Evolutionary conservation across 2,888 invertebrate genomes (phyloP), one percentile per base, ranked within the genome.

Genomic region (Cristatella mucedo): DNA sequence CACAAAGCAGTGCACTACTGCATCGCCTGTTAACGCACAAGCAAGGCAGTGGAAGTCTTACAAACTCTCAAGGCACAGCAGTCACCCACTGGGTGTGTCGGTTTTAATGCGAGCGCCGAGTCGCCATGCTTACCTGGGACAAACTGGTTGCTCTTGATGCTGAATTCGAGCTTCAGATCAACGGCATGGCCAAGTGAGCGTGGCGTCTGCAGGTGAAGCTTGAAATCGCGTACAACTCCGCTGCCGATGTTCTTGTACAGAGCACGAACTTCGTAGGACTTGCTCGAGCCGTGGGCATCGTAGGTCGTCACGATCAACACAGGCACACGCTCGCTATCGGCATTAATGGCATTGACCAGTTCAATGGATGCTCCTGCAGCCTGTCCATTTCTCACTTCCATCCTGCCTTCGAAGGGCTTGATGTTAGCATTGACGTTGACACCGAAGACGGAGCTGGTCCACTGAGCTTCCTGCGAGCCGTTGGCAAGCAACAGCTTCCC

Each of bases 141-240:
- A 22, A 36, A 6, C 15, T 36, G 36, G 36, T 6, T 22, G 36
- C 36, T 36, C 36, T 36, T 22, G 26, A 29, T 36, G 15, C 36
- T 21, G 36, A 36, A 36, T 24, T 36, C 36, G n/a, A 36, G 18
- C 24, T 36, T n/a, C 24, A 36, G 18, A 4, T 36, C 18, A 5
- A 21, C 4, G 6, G 5, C 5, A 36, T 20, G 4, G 6, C 4
- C 19, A 13, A n/a, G n/a, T 22, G 16, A 15, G 4, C 36, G 21
- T 22, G 36, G 36, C 5, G 24, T 29, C 22, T 36, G 22, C 36
- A 36, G 22, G 36, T 36, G 36, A 22, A 36, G 24, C 36, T 36
- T 36, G 36, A 36, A 36, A 18, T 36, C 36, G 5, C 36, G 21
- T 7, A 36, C 15, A 3, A 36, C 9, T 15, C 36, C 36, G 5